phyloP scores from a whole-genome alignment of 1,140 invertebrate genomes.

The Saxidomus purpurata region DNA sequence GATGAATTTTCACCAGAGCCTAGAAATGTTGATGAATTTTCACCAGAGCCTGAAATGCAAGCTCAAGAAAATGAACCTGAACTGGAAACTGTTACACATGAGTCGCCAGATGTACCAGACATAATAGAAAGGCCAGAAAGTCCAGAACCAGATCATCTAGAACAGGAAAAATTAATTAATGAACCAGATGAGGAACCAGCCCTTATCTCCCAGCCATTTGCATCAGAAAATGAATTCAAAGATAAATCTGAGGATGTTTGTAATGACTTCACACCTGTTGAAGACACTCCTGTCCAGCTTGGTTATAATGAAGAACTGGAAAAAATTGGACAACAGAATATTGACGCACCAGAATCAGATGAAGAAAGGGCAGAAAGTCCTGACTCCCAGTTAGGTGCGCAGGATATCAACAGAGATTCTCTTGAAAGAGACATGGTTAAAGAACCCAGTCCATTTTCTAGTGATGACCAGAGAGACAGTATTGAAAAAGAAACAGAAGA shows the following conservation, averaged over 20 bases:
- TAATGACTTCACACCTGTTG: neutral
- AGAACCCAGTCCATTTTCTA: neutral
- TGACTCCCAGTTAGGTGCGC: slow-evolving; percentile 48
- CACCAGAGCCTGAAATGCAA: slow-evolving; percentile 51
- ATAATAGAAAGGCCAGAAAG: slow-evolving; percentile 69
- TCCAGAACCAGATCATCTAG: slow-evolving; percentile 80
- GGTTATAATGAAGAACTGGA: neutral
- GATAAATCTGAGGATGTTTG: neutral
- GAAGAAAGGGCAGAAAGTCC: slow-evolving; percentile 64
- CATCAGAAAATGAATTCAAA: neutral
- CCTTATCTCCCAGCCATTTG: neutral
- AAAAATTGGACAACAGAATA: neutral
- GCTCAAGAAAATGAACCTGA: slow-evolving; percentile 60
- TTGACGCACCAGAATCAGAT: slow-evolving; percentile 37
- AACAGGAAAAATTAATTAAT: slow-evolving; percentile 33
- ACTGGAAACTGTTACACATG: slow-evolving; percentile 11
- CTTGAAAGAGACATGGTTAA: slow-evolving; percentile 49
- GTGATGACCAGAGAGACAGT: slow-evolving; percentile 45
- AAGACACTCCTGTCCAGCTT: neutral
- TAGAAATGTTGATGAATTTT: slow-evolving; percentile 32
- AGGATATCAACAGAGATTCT: slow-evolving; percentile 56
- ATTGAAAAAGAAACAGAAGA: slow-evolving; percentile 35
- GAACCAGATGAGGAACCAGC: neutral
- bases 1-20: slow-evolving; percentile 55
- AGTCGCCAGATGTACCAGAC: slow-evolving; percentile 55